Evolutionary conservation across 2,888 invertebrate genomes (phyloP).

Genomic region (Calameuta filiformis): DNA sequence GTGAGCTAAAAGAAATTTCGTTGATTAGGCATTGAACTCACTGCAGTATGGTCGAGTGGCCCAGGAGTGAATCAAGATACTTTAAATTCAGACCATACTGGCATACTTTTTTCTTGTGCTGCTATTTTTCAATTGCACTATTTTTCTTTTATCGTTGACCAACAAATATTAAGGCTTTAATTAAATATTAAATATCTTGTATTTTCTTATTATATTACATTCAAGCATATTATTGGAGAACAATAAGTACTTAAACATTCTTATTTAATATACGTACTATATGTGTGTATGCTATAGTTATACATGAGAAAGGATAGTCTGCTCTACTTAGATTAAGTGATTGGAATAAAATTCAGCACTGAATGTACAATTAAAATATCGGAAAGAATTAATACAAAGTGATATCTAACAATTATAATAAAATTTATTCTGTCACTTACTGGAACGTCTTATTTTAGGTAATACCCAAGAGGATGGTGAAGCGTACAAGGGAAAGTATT

Average conservation of each 20-base stretch:
- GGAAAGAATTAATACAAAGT: background rate
- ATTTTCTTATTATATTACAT: background rate
- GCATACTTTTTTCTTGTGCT: background rate
- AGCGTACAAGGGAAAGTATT: slow-evolving; percentile 81
- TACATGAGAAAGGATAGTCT: background rate
- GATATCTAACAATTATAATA: background rate
- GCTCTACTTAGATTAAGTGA: background rate
- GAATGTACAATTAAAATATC: background rate
- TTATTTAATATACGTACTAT: background rate
- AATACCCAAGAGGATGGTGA: slow-evolving; percentile 73
- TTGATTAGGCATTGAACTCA: background rate
- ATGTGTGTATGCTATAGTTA: background rate
- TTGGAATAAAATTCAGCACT: background rate
- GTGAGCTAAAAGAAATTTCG: background rate
- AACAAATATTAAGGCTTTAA: background rate
- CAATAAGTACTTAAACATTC: background rate
- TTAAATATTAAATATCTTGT: background rate
- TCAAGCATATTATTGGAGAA: background rate
- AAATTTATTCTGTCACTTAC: background rate
- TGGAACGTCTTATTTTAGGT: background rate
- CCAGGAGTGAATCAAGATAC: background rate
- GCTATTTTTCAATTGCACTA: background rate
- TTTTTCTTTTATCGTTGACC: background rate
- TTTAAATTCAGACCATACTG: background rate
- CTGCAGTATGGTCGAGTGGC: background rate